Base-by-base conservation (phyloP, 2,113 vertebrate species). In the Eupsittula cactorum region DNA sequence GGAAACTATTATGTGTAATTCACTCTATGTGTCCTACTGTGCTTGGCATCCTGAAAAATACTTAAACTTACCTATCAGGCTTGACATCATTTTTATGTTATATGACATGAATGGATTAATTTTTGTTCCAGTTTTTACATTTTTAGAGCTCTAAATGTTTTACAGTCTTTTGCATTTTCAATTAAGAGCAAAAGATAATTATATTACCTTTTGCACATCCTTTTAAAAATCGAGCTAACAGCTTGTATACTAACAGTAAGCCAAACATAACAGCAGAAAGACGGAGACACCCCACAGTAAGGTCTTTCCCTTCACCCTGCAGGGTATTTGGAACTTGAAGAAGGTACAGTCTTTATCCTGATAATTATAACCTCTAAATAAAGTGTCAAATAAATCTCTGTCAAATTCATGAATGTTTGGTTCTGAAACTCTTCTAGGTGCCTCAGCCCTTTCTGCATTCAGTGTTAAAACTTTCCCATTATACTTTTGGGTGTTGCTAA, bases 351-450 rank as follows among this genome's bases (percentile, higher is more conserved):
- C 88, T 93, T 97, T 96, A 68, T 69, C 52, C 47, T 62, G 77
- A 37, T 88, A 92, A 95, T 96, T 95, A 71, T 73, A 88, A 71
- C 71, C 52, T 95, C 52, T 79, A 95, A 93, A 96, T 88, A 94
- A 94, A 97, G 78, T 49, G 42, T 77, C 87, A 82, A 82, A 92
- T 85, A 96, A 95, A 77, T 88, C 75, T 95, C 46, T 59, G 69
- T 81, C 75, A 95, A 65, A 70, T 84, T 93, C 85, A 67, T 86
- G 57, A 95, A 96, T 79, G 20, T 53, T 69, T 62, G 41, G 65
- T 96, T 96, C 78, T 80, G 90, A 90, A 86, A 75, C 67, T 95
- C 83, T 93, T 20, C 50, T 94, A 87, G 50, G 41, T 95, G 52
- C 86, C 85, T 89, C 77, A 93, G 70, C 35, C 35, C 52, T 95